Percentiles rank a stretch among this genome's conserved stretches.
phyloP scores from a whole-genome alignment of 2,888 invertebrate species.

The Erebia palarica region DNA sequence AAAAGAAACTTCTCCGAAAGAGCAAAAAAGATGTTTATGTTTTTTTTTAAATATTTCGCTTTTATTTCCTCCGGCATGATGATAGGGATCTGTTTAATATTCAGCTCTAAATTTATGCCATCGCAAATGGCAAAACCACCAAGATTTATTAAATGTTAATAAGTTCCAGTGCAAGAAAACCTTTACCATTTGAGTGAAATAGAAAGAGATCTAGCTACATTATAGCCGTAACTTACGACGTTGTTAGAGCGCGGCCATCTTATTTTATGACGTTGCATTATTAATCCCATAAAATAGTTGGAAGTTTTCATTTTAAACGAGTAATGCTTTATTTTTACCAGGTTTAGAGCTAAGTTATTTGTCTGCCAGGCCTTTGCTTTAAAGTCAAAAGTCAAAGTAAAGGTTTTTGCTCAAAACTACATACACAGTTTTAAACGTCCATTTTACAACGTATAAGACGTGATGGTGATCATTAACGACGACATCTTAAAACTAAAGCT shows the following conservation, averaged over 20 bases:
- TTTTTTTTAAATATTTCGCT: too few species aligned
- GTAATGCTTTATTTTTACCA: background rate
- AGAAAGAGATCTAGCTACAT: conserved; percentile 7
- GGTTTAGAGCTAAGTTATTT: background rate
- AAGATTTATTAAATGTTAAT: too few species aligned
- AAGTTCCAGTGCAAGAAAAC: too few species aligned
- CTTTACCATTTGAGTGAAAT: background rate
- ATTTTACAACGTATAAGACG: too few species aligned
- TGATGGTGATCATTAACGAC: too few species aligned
- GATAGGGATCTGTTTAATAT: too few species aligned
- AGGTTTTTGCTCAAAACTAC: background rate
- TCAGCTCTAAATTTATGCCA: too few species aligned
- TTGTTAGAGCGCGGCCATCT: conserved; percentile 5
- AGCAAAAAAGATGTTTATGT: too few species aligned
- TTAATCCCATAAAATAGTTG: conserved; percentile 7
- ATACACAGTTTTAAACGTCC: too few species aligned
- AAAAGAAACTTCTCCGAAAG: too few species aligned
- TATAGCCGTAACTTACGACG: conserved; percentile 2
- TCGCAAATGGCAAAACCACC: background rate
- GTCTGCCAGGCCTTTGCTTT: background rate
- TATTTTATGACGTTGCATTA: conserved; percentile 18
- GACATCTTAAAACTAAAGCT: too few species aligned
- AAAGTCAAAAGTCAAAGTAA: background rate
- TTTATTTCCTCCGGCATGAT: too few species aligned
- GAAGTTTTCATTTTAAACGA: conserved; percentile 1